A percentile compares a stretch with the other conserved stretches of the same genome.
phyloP scores from a whole-genome alignment of 2,113 vertebrate genomes.

The Menidia beryllina region DNA sequence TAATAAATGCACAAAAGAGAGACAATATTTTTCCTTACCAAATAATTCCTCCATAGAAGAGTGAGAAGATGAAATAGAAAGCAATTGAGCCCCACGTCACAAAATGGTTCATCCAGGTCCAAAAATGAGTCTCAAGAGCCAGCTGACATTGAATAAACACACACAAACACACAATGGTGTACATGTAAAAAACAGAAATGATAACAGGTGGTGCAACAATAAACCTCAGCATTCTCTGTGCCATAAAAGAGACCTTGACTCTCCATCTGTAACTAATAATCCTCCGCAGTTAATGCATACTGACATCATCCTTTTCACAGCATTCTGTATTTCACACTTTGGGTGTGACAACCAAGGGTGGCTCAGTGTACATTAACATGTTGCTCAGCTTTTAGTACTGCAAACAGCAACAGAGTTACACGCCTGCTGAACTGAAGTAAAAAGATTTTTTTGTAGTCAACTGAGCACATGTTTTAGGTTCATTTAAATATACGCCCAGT shows the following conservation, averaged over 20 bases:
- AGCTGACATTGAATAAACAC: constrained; percentile 81
- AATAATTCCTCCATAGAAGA: constrained; percentile 98
- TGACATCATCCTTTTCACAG: constrained; percentile 52
- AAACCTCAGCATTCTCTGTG: constrained; percentile 26
- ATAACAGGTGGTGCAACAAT: constrained; percentile 4
- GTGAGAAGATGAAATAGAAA: constrained; percentile 98
- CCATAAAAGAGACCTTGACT: constrained; percentile 31
- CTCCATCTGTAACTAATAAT: constrained; percentile 22
- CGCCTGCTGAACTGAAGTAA: background rate
- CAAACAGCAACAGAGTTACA: background rate
- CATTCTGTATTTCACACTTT: constrained; percentile 15
- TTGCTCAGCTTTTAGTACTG: background rate
- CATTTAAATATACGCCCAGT: background rate
- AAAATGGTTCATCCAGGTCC: constrained; percentile 99
- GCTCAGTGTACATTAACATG: constrained; percentile 1
- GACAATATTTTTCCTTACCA: constrained; percentile 84
- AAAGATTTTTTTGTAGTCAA: background rate
- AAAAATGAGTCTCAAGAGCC: constrained; percentile 97
- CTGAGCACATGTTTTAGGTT: background rate
- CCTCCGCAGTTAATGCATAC: constrained; percentile 18
- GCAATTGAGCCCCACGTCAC: constrained; percentile 98
- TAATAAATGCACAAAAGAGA: background rate
- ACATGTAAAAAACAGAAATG: constrained; percentile 30
- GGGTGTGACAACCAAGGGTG: constrained; percentile 1
- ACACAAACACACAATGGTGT: background rate